Percentiles rank a stretch among this genome's conserved stretches.
Evolutionary conservation across 2,888 invertebrate species (phyloP).

Genomic region (Carabus problematicus): DNA sequence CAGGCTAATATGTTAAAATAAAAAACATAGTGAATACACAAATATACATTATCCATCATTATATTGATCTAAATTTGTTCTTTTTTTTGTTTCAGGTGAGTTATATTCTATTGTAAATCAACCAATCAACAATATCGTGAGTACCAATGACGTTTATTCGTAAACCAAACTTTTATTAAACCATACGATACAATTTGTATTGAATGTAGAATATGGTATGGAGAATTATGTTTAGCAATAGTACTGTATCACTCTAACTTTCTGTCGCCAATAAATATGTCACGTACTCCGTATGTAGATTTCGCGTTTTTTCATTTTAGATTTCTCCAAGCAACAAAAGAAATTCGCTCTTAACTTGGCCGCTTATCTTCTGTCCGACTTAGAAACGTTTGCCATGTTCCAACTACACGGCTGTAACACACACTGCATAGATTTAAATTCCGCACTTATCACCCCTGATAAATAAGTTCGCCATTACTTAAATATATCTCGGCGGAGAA

Average conservation of each 20-base stretch:
- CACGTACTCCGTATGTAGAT: background rate
- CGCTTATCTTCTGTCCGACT: slow-evolving; percentile 22
- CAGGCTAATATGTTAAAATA: too few species aligned
- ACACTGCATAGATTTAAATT: slow-evolving; percentile 37
- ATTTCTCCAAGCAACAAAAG: slow-evolving; percentile 34
- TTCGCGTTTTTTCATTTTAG: background rate
- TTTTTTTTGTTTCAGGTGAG: slow-evolving; percentile 34
- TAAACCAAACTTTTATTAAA: too few species aligned
- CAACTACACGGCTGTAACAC: slow-evolving; percentile 17
- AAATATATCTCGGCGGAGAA: slow-evolving; percentile 26
- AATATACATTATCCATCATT: too few species aligned
- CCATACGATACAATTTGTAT: too few species aligned
- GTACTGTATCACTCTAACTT: background rate
- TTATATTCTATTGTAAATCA: background rate
- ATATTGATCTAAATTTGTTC: background rate
- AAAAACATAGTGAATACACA: too few species aligned
- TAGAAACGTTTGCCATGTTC: slow-evolving; percentile 35
- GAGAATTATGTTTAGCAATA: too few species aligned
- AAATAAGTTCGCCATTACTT: slow-evolving; percentile 41
- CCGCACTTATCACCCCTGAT: slow-evolving; percentile 33
- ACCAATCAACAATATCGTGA: too few species aligned
- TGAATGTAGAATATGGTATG: too few species aligned
- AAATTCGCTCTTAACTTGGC: slow-evolving; percentile 26
- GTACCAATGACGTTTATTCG: too few species aligned
- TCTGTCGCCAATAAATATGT: too few species aligned